Conservation (phyloP, 2,888 invertebrate genomes). For the Eurytoma californica region DNA sequence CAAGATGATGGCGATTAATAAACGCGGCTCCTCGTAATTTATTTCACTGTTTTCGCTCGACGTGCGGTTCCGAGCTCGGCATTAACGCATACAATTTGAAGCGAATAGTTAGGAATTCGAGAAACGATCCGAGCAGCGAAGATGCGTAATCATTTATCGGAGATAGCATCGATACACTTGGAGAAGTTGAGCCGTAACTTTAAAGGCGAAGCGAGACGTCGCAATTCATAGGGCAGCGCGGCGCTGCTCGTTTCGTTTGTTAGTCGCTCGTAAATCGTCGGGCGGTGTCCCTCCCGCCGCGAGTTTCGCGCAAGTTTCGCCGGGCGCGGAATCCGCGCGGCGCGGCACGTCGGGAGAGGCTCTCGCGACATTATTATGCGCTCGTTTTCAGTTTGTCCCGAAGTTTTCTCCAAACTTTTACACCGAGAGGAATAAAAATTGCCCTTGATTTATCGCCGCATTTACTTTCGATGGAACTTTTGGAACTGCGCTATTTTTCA, state of each 20-base stretch:
- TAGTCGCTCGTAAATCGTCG: conserved; percentile 45
- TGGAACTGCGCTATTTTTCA: background rate
- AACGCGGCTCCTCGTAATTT: too few species aligned
- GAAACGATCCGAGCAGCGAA: too few species aligned
- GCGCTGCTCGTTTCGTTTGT: conserved; percentile 35
- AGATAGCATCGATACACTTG: too few species aligned
- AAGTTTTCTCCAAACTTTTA: conserved; percentile 38
- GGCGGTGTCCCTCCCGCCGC: conserved; percentile 36
- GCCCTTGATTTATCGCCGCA: conserved; percentile 33
- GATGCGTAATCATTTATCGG: too few species aligned
- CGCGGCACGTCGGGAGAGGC: background rate
- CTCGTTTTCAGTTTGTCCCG: conserved; percentile 47
- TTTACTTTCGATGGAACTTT: conserved; percentile 18
- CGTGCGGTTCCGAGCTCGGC: too few species aligned
- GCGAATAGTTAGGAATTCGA: too few species aligned
- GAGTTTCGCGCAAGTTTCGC: conserved; percentile 44
- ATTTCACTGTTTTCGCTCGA: too few species aligned
- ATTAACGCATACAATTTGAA: too few species aligned
- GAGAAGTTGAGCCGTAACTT: background rate
- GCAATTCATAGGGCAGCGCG: conserved; percentile 1
- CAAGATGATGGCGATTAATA: too few species aligned
- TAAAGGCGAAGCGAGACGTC: background rate
- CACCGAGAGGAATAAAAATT: conserved; percentile 34
- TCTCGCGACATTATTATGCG: conserved; percentile 48
- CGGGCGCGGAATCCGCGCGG: conserved; percentile 22